These are phyloP conservation scores for Rhagologus leucostigma DNA, from an alignment of 2,113 vertebrate species.

Conservation along the genomic window DNA sequence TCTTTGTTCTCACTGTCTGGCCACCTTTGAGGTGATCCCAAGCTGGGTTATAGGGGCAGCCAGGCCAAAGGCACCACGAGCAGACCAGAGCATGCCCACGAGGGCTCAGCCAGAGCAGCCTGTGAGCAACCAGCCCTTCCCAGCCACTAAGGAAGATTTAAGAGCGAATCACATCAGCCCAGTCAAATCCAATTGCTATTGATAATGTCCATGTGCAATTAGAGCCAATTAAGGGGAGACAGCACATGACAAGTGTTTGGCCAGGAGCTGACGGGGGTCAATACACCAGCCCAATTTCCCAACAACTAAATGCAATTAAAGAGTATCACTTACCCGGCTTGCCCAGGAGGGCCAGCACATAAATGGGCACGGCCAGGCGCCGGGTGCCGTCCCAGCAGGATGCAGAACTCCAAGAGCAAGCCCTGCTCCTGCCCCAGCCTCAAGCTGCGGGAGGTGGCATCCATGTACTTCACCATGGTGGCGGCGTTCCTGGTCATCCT, in stretches of 20 bases:
- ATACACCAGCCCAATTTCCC: constrained; percentile 84
- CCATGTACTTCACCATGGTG: constrained; percentile 88
- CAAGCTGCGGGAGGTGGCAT: constrained; percentile 77
- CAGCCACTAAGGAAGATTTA: neutral
- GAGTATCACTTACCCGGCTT: neutral
- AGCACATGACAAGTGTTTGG: constrained; percentile 73
- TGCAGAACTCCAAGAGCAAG: constrained; percentile 43
- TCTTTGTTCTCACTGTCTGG: neutral
- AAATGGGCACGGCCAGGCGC: constrained; percentile 58
- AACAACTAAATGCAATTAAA: constrained; percentile 87
- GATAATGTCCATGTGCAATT: constrained; percentile 84
- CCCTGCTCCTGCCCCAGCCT: constrained; percentile 47
- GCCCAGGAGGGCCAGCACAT: constrained; percentile 55
- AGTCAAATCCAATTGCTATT: constrained; percentile 72
- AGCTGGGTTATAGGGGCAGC: neutral
- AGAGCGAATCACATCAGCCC: neutral
- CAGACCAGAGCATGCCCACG: neutral
- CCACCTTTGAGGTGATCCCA: neutral
- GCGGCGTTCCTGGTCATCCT: constrained; percentile 85
- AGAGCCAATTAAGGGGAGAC: constrained; percentile 79
- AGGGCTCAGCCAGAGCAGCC: neutral
- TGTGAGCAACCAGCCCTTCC: neutral
- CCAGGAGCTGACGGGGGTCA: constrained; percentile 67
- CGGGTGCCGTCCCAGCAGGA: neutral
- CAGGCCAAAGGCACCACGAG: neutral